phyloP scores from a whole-genome alignment of 2,888 invertebrate genomes.

The Drosophila rellima region DNA sequence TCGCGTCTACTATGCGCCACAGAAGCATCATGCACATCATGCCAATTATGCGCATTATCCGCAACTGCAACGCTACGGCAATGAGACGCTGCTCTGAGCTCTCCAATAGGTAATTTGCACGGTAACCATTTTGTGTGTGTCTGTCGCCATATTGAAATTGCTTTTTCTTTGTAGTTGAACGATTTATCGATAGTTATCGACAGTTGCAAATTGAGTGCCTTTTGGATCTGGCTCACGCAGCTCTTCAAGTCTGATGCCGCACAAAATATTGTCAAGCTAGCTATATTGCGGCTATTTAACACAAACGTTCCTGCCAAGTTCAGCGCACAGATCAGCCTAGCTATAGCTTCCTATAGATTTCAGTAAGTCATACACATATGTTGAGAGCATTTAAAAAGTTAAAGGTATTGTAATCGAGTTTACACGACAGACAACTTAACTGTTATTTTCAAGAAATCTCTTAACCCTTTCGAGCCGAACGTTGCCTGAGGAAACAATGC shows the following conservation, averaged over 20 bases:
- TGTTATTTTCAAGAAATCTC: too few species aligned
- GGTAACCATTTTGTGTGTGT: not conserved
- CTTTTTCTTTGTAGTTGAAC: not conserved
- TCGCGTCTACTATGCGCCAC: slow-evolving; percentile 67
- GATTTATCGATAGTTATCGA: not conserved
- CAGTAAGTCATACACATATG: not conserved
- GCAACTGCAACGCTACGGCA: slow-evolving; percentile 75
- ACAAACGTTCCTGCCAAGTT: slow-evolving; percentile 58
- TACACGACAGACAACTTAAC: too few species aligned
- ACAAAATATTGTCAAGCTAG: slow-evolving; percentile 14
- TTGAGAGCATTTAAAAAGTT: not conserved
- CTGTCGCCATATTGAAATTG: not conserved
- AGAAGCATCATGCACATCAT: slow-evolving; percentile 62
- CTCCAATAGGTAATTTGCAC: not conserved
- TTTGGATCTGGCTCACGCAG: slow-evolving; percentile 1
- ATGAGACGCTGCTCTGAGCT: slow-evolving; percentile 83
- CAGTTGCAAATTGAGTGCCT: not conserved
- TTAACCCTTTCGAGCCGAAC: too few species aligned
- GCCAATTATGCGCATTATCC: slow-evolving; percentile 61
- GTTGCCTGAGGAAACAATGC: too few species aligned
- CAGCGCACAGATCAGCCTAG: slow-evolving; percentile 32
- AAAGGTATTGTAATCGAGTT: too few species aligned
- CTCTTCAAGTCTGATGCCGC: slow-evolving; percentile 57
- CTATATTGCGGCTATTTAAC: slow-evolving; percentile 29
- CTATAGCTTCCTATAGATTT: slow-evolving; percentile 10